Conservation (phyloP, 2,797 vertebrate species). For the Staurois parvus region DNA sequence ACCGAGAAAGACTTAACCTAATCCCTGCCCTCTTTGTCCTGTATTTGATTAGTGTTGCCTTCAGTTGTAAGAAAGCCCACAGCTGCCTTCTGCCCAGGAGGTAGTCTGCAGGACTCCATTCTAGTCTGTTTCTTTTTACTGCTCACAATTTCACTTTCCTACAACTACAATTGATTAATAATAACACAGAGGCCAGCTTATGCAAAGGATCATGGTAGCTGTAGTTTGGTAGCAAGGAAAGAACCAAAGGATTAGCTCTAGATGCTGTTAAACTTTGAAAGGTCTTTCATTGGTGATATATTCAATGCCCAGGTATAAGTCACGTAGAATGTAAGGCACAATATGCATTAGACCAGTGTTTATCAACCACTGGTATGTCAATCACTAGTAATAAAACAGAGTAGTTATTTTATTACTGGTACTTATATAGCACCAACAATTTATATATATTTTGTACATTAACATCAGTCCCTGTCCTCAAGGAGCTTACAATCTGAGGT, state of each 20-base stretch:
- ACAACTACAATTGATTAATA: neutral
- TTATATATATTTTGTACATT: too few relatives aligned
- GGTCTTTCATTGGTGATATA: too few relatives aligned
- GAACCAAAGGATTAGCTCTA: neutral
- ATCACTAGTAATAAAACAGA: too few relatives aligned
- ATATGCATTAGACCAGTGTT: too few relatives aligned
- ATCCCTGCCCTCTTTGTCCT: slow-evolving; percentile 12
- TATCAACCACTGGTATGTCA: too few relatives aligned
- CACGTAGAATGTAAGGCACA: too few relatives aligned
- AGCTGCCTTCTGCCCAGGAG: slow-evolving; percentile 24
- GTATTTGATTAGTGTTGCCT: slow-evolving; percentile 15
- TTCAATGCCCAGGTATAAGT: too few relatives aligned
- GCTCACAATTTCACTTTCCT: slow-evolving; percentile 14
- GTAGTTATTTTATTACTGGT: too few relatives aligned
- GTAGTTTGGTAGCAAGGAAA: neutral
- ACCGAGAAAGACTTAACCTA: neutral
- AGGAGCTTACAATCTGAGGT: too few relatives aligned
- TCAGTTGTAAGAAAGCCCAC: slow-evolving; percentile 1
- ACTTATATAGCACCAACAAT: too few relatives aligned
- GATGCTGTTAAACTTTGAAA: too few relatives aligned
- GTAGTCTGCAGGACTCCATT: slow-evolving; percentile 15
- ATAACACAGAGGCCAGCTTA: neutral
- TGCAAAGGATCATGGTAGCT: slow-evolving; percentile 8
- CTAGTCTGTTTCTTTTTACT: slow-evolving; percentile 12
- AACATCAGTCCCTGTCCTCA: too few relatives aligned